phyloP scores from a whole-genome alignment of 2,113 vertebrate species.

The Carassius gibelio region DNA sequence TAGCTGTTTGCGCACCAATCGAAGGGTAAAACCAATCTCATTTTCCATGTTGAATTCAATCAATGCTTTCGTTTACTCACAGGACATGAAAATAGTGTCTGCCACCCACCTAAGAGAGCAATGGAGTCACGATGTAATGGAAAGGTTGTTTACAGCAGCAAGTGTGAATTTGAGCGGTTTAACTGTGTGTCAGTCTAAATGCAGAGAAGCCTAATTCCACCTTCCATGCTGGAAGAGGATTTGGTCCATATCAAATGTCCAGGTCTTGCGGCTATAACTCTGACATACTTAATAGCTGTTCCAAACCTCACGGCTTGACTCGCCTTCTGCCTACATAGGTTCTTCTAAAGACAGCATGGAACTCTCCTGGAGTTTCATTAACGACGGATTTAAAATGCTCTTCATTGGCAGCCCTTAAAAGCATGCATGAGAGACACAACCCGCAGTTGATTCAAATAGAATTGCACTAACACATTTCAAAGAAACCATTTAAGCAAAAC shows the following conservation, averaged over 20 bases:
- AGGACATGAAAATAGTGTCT: constrained; percentile 13
- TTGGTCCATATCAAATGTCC: neutral
- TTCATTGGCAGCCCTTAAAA: neutral
- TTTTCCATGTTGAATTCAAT: neutral
- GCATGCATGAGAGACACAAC: neutral
- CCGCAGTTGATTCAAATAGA: neutral
- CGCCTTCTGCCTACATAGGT: neutral
- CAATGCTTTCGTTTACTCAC: constrained; percentile 15
- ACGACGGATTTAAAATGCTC: neutral
- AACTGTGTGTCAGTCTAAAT: constrained; percentile 14
- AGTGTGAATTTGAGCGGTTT: constrained; percentile 18
- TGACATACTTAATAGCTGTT: neutral
- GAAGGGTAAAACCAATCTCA: constrained; percentile 5
- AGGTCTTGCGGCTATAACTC: neutral
- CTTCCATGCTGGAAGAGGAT: neutral
- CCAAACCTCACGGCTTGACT: neutral
- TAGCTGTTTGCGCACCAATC: neutral
- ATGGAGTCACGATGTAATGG: neutral
- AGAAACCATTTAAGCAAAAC: no score
- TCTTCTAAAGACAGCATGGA: neutral
- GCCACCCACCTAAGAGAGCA: neutral
- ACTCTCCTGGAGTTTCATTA: neutral
- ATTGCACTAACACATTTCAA: neutral
- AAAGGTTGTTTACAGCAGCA: neutral
- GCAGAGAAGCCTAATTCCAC: neutral